phyloP scores from a whole-genome alignment of 2,113 vertebrate species.

The Tauraco erythrolophus region DNA sequence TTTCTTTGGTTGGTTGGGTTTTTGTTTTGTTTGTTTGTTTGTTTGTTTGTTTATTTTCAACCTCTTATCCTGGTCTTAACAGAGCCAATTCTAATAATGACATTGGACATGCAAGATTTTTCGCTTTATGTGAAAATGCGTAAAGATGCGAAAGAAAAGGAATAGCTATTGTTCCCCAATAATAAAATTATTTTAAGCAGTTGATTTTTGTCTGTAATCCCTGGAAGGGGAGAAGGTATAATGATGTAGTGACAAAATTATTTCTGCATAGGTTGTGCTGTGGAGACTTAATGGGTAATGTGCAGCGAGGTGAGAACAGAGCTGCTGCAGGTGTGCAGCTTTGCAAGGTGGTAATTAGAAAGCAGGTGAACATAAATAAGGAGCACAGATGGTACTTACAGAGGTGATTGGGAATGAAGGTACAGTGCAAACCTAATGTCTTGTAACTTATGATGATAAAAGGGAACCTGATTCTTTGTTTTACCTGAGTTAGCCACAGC shows the following conservation, averaged over 20 bases:
- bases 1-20: neutral
- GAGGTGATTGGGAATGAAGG: neutral
- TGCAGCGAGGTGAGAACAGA: neutral
- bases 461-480: neutral
- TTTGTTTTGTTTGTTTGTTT: neutral
- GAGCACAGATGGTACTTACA: neutral
- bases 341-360: slow-evolving; percentile 5
- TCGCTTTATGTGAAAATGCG: neutral
- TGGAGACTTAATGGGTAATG: neutral
- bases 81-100: neutral
- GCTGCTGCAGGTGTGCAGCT: neutral
- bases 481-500: neutral
- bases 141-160: neutral
- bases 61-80: neutral
- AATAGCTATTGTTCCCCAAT: neutral
- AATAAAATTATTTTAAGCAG: neutral
- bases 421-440: neutral
- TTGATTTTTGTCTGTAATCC: neutral
- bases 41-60: rapidly evolving
- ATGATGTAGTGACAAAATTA: neutral
- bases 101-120: neutral
- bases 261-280: neutral
- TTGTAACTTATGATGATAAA: neutral
- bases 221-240: neutral
- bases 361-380: neutral